Base-by-base conservation (phyloP, 1,140 invertebrate genomes). In the Microvelia longipes region DNA sequence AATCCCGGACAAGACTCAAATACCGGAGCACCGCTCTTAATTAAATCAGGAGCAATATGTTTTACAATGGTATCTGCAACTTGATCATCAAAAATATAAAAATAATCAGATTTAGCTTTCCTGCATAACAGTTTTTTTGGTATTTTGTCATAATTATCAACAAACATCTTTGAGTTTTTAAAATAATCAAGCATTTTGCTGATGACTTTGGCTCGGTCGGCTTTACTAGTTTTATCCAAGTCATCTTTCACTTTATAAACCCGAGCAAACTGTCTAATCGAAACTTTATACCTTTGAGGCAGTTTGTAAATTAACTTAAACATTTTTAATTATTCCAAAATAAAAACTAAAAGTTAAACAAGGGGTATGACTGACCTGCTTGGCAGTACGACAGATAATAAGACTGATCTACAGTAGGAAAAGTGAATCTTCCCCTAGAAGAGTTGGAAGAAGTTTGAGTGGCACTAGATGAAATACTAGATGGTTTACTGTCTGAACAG, bases 401-500 rank as follows among this genome's bases (percentile, higher is more conserved):
- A 5, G 85, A 85, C 73, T 83, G 78, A 74, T 88, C 87, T 1
- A 88, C 85, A 0, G 86, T 87, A 11, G 86, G 85, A 73, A 88
- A 88, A 19, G 81, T 82, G 71, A 83, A 82, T 5, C 83, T 71
- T 11, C 83, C 77, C 26, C 82, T 78, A n/a, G n/a, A n/a, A 29
- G 80, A 77, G 1, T 79, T 76, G 19, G 77, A 73, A n/a, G n/a
- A n/a, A n/a, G n/a, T n/a, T n/a, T n/a, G n/a, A n/a, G n/a, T n/a
- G n/a, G n/a, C n/a, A n/a, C n/a, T n/a, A n/a, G n/a, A n/a, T n/a
- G n/a, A n/a, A n/a, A n/a, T n/a, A n/a, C n/a, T n/a, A n/a, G n/a
- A n/a, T n/a, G n/a, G n/a, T n/a, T n/a, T n/a, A 50, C 35, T 50
- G 5, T 50, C 35, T 11, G 5, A 11, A 61, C 77, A 79, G 24